Evolutionary conservation across 2,888 invertebrate species (phyloP).

Genomic region (Cynaeus angustus): DNA sequence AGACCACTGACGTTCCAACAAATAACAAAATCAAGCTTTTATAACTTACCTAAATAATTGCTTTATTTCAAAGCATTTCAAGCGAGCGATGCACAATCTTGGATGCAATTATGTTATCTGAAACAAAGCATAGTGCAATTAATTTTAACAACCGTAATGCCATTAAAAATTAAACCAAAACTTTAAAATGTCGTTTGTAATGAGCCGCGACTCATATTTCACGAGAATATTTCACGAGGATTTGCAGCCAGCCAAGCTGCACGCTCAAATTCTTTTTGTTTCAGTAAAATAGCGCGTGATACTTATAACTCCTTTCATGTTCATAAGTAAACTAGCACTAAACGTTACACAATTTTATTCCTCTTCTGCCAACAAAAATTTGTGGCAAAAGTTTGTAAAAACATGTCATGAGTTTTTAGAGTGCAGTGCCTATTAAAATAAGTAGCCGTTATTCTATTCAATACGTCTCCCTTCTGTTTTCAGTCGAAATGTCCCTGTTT

Average conservation of each 20-base stretch:
- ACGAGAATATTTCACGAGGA: constrained; percentile 28
- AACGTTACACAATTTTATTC: too few species aligned
- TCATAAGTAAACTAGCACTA: too few species aligned
- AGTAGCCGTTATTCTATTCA: too few species aligned
- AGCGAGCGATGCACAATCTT: constrained; percentile 33
- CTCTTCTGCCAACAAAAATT: too few species aligned
- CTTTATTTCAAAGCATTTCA: constrained; percentile 52
- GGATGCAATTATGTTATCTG: constrained; percentile 53
- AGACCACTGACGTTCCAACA: constrained; percentile 33
- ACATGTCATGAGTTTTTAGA: too few species aligned
- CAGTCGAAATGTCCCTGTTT: not conserved
- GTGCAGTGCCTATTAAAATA: too few species aligned
- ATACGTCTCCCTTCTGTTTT: too few species aligned
- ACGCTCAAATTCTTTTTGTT: constrained; percentile 5
- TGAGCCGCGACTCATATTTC: constrained; percentile 28
- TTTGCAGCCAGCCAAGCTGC: constrained; percentile 16
- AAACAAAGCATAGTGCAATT: constrained; percentile 51
- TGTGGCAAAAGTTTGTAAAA: too few species aligned
- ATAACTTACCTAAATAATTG: constrained; percentile 52
- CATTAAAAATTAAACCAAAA: constrained; percentile 49
- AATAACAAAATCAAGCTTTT: too few species aligned
- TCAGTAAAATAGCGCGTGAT: too few species aligned
- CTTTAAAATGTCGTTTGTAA: constrained; percentile 48
- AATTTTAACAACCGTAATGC: constrained; percentile 44
- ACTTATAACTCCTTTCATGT: too few species aligned